These are phyloP conservation scores for Corydoras maculifer DNA, from an alignment of 2,113 vertebrate species.

Conservation along the genomic window DNA sequence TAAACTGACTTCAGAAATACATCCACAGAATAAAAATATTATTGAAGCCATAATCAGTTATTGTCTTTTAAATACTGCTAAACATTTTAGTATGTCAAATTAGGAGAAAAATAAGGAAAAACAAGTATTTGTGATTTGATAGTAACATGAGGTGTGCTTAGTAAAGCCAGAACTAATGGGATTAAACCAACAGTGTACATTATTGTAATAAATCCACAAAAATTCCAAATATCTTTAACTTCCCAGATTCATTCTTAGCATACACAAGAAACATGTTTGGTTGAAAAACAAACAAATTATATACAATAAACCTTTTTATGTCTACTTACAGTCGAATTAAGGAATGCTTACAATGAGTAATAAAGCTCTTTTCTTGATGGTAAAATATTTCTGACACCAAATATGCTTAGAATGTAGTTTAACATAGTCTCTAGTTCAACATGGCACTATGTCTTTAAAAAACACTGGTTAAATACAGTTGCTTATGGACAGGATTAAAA, in stretches of 20 bases:
- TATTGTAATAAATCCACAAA: slow-evolving; percentile 11
- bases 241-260: not conserved
- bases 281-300: slow-evolving; percentile 81
- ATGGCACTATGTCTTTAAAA: slow-evolving; percentile 16
- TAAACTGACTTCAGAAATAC: too few relatives aligned
- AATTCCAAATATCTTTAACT: not conserved
- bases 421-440: slow-evolving; percentile 17
- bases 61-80: not conserved
- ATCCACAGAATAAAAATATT: too few relatives aligned
- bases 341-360: slow-evolving; percentile 78
- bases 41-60: too few relatives aligned
- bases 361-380: slow-evolving; percentile 80
- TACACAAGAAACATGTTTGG: slow-evolving; percentile 40
- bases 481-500: slow-evolving; percentile 10
- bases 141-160: slow-evolving; percentile 19
- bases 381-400: slow-evolving; percentile 23
- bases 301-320: slow-evolving; percentile 75
- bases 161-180: slow-evolving; percentile 11
- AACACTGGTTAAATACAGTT: not conserved
- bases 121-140: slow-evolving; percentile 6
- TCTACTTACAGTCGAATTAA: slow-evolving; percentile 45
- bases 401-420: slow-evolving; percentile 15
- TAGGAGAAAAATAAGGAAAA: not conserved
- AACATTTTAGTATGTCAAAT: not conserved
- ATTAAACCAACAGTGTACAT: slow-evolving; percentile 9